phyloP scores from a whole-genome alignment of 1,140 invertebrate species.

The Homalodisca vitripennis region DNA sequence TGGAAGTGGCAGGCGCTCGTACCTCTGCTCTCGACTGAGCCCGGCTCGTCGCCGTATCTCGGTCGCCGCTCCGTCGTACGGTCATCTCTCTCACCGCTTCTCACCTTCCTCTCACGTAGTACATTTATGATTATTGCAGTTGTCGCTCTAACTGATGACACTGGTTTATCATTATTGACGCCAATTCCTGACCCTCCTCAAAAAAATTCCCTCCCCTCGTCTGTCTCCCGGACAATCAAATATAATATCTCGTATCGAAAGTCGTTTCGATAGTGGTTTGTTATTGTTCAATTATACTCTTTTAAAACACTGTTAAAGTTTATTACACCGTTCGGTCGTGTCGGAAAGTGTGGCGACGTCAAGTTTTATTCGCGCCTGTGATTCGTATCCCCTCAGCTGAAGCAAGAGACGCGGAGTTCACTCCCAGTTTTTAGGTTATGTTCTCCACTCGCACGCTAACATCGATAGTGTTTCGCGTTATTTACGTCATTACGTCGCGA shows the following conservation, averaged over 20 bases:
- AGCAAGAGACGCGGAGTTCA: neutral
- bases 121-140: conserved; percentile 32
- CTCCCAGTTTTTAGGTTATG: conserved; percentile 4
- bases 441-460: conserved; percentile 25
- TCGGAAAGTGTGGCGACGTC: too few relatives aligned
- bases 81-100: neutral
- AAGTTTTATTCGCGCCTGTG: neutral
- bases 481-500: conserved; percentile 30
- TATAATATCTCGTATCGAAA: conserved; percentile 15
- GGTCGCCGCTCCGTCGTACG: neutral
- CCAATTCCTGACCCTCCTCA: conserved; percentile 39
- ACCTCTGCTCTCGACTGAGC: too few relatives aligned
- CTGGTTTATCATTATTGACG: conserved; percentile 40
- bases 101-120: too few relatives aligned
- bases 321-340: too few relatives aligned
- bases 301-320: too few relatives aligned
- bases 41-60: neutral
- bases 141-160: conserved; percentile 33
- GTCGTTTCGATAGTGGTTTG: neutral
- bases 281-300: too few relatives aligned
- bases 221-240: conserved; percentile 24
- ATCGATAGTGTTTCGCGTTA: conserved; percentile 20
- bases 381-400: neutral
- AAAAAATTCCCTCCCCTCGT: conserved; percentile 29
- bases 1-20: conserved; percentile 17